phyloP scores from a whole-genome alignment of 2,113 vertebrate species.

The Eulemur rufifrons region DNA sequence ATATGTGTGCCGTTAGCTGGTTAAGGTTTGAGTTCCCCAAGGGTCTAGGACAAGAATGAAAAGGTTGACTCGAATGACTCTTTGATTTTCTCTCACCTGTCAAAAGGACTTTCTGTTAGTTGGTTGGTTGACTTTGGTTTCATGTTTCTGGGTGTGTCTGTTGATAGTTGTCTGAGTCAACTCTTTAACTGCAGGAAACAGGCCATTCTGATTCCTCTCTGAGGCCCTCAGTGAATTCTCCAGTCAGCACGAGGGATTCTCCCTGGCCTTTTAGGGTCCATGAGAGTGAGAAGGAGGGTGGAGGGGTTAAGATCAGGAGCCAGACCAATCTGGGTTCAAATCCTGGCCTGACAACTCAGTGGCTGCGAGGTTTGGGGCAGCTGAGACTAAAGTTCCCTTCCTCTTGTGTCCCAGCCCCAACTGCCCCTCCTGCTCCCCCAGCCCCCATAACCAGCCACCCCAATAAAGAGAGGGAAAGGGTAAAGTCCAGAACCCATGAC shows the following conservation, averaged over 20 bases:
- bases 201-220: background rate
- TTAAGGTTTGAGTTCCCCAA: background rate
- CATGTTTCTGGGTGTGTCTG: constrained; percentile 51
- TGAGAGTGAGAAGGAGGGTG: background rate
- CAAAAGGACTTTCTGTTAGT: background rate
- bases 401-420: background rate
- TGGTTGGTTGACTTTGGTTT: background rate
- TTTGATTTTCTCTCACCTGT: background rate
- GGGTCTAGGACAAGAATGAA: background rate
- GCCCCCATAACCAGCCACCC: background rate
- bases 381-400: background rate
- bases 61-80: background rate
- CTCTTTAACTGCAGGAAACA: background rate
- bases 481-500: constrained; percentile 26
- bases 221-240: background rate
- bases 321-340: background rate
- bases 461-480: background rate
- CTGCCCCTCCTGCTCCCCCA: background rate
- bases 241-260: background rate
- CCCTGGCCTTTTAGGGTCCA: background rate
- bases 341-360: background rate
- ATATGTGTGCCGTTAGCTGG: background rate
- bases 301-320: background rate
- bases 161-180: constrained; percentile 36
- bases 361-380: background rate